Conservation (phyloP, 2,113 vertebrate genomes). For the Cavia porcellus region DNA sequence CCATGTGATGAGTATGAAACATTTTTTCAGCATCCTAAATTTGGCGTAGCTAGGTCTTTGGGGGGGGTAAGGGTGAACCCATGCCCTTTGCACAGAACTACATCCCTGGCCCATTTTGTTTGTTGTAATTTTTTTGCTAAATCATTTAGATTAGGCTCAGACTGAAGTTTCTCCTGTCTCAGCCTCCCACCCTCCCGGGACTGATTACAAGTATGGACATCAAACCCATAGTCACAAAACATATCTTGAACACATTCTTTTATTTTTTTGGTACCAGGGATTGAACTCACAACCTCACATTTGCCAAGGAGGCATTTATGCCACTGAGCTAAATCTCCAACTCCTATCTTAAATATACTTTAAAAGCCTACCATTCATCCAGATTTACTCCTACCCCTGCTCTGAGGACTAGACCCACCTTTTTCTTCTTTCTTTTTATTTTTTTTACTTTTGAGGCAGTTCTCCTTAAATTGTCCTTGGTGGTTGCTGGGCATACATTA, state of each 20-base stretch:
- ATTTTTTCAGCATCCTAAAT: constrained; percentile 25
- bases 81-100: neutral
- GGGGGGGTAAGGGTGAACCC: neutral
- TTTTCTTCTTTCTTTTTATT: neutral
- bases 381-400: neutral
- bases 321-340: no score
- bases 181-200: neutral
- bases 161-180: neutral
- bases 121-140: neutral
- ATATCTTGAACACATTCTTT: neutral
- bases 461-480: neutral
- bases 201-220: neutral
- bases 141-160: neutral
- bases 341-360: no score
- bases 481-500: neutral
- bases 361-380: neutral
- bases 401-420: neutral
- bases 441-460: neutral
- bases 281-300: no score
- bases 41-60: neutral
- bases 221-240: neutral
- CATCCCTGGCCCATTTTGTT: neutral
- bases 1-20: neutral
- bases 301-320: no score
- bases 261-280: no score